Evolutionary conservation across 1,140 invertebrate species (phyloP).

Genomic region (Drosophila varians): DNA sequence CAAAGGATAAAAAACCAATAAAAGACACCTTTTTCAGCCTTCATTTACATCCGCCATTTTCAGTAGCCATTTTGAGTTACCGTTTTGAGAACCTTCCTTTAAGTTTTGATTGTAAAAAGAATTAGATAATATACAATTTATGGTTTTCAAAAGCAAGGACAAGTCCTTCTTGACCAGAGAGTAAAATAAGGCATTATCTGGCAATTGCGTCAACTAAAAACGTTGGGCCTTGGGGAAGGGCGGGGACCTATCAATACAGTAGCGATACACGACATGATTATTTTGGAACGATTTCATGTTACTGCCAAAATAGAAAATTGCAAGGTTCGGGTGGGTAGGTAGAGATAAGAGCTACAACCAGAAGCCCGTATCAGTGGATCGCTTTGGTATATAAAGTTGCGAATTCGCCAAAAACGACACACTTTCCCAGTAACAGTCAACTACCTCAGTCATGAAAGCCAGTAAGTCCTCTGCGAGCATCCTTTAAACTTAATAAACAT

Average conservation of each 20-base stretch:
- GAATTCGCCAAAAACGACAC: constrained; percentile 12
- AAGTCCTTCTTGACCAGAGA: not conserved
- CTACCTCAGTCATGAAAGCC: constrained; percentile 48
- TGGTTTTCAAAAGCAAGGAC: no score
- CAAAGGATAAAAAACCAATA: not conserved
- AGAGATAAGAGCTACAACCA: constrained; percentile 52
- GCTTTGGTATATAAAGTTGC: constrained; percentile 41
- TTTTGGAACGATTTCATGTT: constrained; percentile 48
- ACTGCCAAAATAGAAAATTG: constrained; percentile 44
- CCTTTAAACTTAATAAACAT: not conserved
- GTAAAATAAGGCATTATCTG: constrained; percentile 1
- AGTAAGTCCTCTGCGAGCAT: constrained; percentile 36
- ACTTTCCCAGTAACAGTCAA: constrained; percentile 39
- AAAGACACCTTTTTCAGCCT: no score
- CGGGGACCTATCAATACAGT: constrained; percentile 2
- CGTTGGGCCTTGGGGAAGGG: not conserved
- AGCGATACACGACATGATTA: constrained; percentile 36
- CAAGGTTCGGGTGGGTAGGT: constrained; percentile 10
- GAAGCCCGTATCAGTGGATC: constrained; percentile 22
- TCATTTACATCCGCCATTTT: no score
- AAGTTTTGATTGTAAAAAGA: no score
- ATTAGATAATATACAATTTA: no score
- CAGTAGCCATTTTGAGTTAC: no score
- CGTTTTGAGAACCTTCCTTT: no score
- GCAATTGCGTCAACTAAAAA: constrained; percentile 21